phyloP scores from a whole-genome alignment of 2,888 invertebrate species.

The Spisula subtruncata region DNA sequence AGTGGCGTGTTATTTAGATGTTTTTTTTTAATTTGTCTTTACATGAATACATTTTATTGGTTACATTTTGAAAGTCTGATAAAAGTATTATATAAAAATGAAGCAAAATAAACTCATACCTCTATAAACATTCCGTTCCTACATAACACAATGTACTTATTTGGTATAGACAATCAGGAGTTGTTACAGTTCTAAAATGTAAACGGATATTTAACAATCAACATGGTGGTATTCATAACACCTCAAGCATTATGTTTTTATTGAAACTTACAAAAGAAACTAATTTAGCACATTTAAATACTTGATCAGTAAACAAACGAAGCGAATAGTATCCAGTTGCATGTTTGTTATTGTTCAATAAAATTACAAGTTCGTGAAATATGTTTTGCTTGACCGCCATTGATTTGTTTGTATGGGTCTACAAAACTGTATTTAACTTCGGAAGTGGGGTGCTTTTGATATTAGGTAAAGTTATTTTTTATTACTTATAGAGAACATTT shows the following conservation, averaged over 20 bases:
- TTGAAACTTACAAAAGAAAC: conserved; percentile 4
- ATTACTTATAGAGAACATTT: background rate
- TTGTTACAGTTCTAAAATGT: background rate
- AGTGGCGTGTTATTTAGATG: background rate
- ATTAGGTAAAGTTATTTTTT: background rate
- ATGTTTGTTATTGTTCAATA: background rate
- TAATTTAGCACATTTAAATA: background rate
- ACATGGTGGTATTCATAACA: background rate
- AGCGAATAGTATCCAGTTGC: background rate
- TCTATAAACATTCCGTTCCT: background rate
- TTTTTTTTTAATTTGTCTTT: background rate
- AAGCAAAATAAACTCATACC: background rate
- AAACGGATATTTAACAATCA: conserved; percentile 19
- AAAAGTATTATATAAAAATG: background rate
- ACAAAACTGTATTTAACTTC: background rate
- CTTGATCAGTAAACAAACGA: background rate
- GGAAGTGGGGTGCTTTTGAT: background rate
- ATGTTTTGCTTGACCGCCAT: background rate
- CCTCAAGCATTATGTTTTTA: conserved; percentile 6
- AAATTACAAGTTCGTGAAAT: background rate
- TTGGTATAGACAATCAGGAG: background rate
- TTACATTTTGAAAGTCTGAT: background rate
- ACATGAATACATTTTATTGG: background rate
- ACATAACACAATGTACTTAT: background rate
- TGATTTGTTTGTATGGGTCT: background rate